Percentiles rank a stretch among this genome's conserved stretches.
Conservation (phyloP, 2,797 vertebrate species). For the Decapterus maruadsi region DNA sequence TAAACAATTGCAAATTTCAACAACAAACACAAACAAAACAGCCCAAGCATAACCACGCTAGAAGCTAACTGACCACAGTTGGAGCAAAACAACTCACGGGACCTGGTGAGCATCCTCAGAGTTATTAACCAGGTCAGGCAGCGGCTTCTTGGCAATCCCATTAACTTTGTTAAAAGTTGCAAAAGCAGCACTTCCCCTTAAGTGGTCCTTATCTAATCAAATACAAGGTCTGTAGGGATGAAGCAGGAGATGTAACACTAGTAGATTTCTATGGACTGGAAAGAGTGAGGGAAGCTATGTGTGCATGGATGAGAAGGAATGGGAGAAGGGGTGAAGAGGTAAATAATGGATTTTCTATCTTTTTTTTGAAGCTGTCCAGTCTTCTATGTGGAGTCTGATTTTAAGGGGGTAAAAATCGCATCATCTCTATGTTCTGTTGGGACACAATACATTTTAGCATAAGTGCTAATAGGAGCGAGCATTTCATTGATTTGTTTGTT, state of each 20-base stretch:
- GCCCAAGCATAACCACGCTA: neutral
- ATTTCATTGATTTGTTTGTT: conserved; percentile 62
- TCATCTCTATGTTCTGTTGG: conserved; percentile 5
- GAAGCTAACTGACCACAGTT: neutral
- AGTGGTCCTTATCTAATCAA: conserved; percentile 83
- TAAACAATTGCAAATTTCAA: neutral
- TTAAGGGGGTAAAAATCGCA: neutral
- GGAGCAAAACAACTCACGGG: conserved; percentile 30
- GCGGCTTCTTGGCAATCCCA: conserved; percentile 60
- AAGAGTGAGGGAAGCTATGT: conserved; percentile 13
- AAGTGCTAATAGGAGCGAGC: conserved; percentile 30
- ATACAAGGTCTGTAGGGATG: conserved; percentile 67
- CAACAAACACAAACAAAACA: conserved; percentile 1
- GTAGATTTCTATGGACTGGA: conserved; percentile 48
- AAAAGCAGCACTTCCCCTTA: conserved; percentile 76
- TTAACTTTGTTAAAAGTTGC: conserved; percentile 82
- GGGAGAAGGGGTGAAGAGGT: neutral
- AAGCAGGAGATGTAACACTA: conserved; percentile 37
- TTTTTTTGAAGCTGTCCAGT: neutral
- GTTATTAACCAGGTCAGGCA: conserved; percentile 60
- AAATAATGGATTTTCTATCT: neutral
- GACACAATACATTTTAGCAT: conserved; percentile 3
- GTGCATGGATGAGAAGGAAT: conserved; percentile 13
- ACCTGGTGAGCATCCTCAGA: conserved; percentile 43
- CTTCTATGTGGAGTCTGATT: neutral